Evolutionary conservation across 2,888 invertebrate species (phyloP), one percentile per base, ranked within the genome.

Genomic region (Petrophora chlorosata): DNA sequence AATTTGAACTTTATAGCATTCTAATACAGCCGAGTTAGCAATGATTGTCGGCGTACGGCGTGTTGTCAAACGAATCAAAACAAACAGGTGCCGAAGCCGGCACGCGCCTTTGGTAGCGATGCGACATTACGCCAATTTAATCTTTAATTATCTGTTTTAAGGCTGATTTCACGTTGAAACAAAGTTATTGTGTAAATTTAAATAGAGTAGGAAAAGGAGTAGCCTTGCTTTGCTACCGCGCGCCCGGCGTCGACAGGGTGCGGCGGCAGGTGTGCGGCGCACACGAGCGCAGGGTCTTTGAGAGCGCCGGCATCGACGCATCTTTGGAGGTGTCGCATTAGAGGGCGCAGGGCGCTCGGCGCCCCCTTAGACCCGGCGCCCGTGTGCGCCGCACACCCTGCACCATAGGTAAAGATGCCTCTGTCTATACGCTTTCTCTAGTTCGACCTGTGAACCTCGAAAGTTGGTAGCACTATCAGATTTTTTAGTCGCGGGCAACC

Each of bases 371-470:
- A 30, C 39, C 39, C 29, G 17, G 29, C 39, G 39, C 39, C 26
- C 39, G 39, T 39, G 39, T 39, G 39, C 39, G n/a, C 22, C 17
- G 22, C 39, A 29, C 39, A 39, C 39, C 39, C 29, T 39, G 35
- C 35, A 12, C 35, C 14, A 23, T 19, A 34, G 34, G 34, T 35
- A 35, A 13, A 35, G 35, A 4, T 23, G 35, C 26, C 26, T 10
- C 26, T 26, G 26, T 2, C 22, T 22, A n/a, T n/a, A n/a, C n/a
- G n/a, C n/a, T n/a, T n/a, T n/a, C n/a, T n/a, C n/a, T n/a, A n/a
- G n/a, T n/a, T n/a, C n/a, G n/a, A n/a, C n/a, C n/a, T n/a, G n/a
- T n/a, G n/a, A n/a, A n/a, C n/a, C n/a, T n/a, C n/a, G n/a, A n/a
- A n/a, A n/a, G n/a, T n/a, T n/a, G n/a, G n/a, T n/a, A n/a, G n/a